Evolutionary conservation across 2,888 invertebrate genomes (phyloP).

Genomic region (Lacanobia oleracea): DNA sequence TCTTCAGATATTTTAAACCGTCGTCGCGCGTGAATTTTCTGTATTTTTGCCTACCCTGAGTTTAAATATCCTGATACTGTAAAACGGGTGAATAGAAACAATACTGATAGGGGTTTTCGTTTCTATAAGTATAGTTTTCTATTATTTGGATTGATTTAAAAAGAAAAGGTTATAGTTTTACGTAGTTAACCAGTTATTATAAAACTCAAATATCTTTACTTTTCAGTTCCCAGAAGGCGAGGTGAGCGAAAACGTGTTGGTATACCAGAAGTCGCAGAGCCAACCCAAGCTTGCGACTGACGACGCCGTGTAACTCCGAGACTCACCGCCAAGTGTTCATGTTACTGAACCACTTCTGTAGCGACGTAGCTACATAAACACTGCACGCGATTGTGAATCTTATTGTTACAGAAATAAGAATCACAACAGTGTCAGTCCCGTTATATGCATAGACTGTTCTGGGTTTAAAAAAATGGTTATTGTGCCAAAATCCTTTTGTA

Average conservation of each 20-base stretch:
- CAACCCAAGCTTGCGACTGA: conserved; percentile 69
- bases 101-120: too few relatives aligned
- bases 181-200: neutral
- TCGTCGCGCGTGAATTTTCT: too few relatives aligned
- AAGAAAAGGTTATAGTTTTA: too few relatives aligned
- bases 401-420: conserved; percentile 14
- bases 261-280: conserved; percentile 76
- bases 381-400: conserved; percentile 27
- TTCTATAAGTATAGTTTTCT: too few relatives aligned
- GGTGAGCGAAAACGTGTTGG: conserved; percentile 82
- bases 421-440: conserved; percentile 24
- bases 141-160: too few relatives aligned
- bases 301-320: conserved; percentile 70
- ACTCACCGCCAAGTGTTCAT: conserved; percentile 44
- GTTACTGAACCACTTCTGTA: conserved; percentile 50
- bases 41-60: too few relatives aligned
- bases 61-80: too few relatives aligned
- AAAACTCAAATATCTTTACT: conserved; percentile 6
- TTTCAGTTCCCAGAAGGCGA: conserved; percentile 85
- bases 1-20: too few relatives aligned
- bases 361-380: conserved; percentile 30
- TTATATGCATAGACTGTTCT: conserved; percentile 56
- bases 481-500: conserved; percentile 32
- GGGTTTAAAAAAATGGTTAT: neutral
- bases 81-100: too few relatives aligned